Evolutionary conservation across 2,888 invertebrate species (phyloP), one percentile per base, ranked within the genome.

Genomic region (Chalcis sispes): DNA sequence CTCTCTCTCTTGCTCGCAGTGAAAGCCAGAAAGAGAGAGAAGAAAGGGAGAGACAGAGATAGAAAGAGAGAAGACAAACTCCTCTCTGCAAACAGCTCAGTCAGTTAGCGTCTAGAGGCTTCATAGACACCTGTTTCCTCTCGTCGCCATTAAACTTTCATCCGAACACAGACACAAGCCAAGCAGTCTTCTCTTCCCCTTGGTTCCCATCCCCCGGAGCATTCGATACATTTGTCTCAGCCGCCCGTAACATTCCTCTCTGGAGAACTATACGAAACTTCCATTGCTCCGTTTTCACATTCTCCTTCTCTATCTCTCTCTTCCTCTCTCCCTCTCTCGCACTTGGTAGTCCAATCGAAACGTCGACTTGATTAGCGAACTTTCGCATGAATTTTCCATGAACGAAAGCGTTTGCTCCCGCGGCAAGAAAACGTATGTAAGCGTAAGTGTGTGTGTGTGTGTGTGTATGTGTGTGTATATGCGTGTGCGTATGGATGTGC

Each of bases 341-440:
- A 50, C 20, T 7, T 20, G 20, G 32, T 32, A 23, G 18, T 13
- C 42, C 18, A 42, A 46, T 59, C 56, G 65, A 32, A 18, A 25
- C 20, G 27, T 25, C 52, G 59, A 73, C 69, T 74, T 74, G 69
- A 74, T 74, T 56, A 69, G 40, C 48, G 2, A 54, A 64, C 69
- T 48, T 69, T 29, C 52, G 52, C 48, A 69, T 75, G 64, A 75
- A 75, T 75, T 67, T 74, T 74, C 67, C 67, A 67, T 61, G 73
- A 67, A 32, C 42, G 54, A 23, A 42, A 59, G 50, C 46, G 36
- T n/a, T 29, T 15, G 3, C n/a, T n/a, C n/a, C 13, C 23, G 40
- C 23, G 4, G 42, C 40, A 29, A 50, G 64, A 69, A 59, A 50
- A 29, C 50, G 36, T 23, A 50, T 40, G n/a, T n/a, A n/a, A n/a